These are phyloP conservation scores for Listronotus oregonensis DNA, from an alignment of 1,140 invertebrate genomes.

Conservation along the genomic window DNA sequence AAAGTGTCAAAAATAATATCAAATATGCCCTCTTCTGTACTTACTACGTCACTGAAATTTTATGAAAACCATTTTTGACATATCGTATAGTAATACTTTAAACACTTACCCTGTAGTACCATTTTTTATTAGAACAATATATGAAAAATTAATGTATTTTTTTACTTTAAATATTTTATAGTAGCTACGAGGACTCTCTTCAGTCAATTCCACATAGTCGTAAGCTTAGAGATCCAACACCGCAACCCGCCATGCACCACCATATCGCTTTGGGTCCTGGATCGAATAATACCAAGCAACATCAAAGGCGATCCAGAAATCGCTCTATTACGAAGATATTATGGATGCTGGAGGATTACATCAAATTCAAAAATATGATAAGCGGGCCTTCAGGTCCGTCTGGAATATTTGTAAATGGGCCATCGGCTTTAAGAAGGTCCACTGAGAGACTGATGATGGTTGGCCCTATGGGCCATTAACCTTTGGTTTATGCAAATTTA, in stretches of 20 bases:
- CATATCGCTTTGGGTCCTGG: slow-evolving; percentile 29
- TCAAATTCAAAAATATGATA: slow-evolving; percentile 35
- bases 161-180: not conserved
- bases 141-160: no score
- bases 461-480: slow-evolving; percentile 7
- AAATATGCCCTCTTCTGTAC: no score
- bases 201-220: slow-evolving; percentile 41
- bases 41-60: no score
- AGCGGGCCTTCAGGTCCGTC: slow-evolving; percentile 29
- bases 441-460: slow-evolving; percentile 42
- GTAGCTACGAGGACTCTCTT: slow-evolving; percentile 45
- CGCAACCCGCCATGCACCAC: slow-evolving; percentile 26
- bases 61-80: no score
- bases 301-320: slow-evolving; percentile 39
- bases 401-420: slow-evolving; percentile 39
- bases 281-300: slow-evolving; percentile 12
- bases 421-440: slow-evolving; percentile 39
- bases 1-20: no score
- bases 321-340: slow-evolving; percentile 45
- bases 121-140: no score
- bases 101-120: no score
- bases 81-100: no score
- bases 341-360: slow-evolving; percentile 33
- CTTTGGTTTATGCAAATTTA: not conserved
- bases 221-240: slow-evolving; percentile 24